Percentiles rank a stretch among this genome's conserved stretches.
phyloP scores from a whole-genome alignment of 2,113 vertebrate species.

The Quiscalus mexicanus region DNA sequence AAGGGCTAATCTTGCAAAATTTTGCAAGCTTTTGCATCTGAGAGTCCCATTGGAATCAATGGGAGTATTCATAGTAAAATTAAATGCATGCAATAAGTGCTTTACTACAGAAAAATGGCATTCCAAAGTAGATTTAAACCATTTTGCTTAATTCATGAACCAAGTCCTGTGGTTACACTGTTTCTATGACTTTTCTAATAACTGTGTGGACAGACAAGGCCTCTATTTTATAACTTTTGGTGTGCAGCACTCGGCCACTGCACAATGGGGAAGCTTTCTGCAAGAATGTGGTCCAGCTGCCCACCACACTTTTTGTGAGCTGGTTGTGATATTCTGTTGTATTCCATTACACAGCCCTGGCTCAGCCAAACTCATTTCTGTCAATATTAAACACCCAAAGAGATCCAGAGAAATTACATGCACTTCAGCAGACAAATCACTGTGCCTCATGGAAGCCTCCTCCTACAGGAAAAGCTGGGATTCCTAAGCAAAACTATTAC shows the following conservation, averaged over 20 bases:
- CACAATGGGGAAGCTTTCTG: background rate
- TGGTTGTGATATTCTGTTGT: background rate
- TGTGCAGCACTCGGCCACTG: fast-evolving
- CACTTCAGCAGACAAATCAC: background rate
- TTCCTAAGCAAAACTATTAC: background rate
- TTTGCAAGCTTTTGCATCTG: background rate
- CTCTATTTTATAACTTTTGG: background rate
- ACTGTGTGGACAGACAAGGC: background rate
- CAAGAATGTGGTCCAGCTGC: background rate
- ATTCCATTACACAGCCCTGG: background rate
- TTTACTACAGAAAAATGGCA: background rate
- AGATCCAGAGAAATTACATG: background rate
- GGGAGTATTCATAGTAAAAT: background rate
- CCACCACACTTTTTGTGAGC: background rate
- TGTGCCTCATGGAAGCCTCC: background rate
- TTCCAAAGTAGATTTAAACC: background rate
- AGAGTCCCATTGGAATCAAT: conserved; percentile 5
- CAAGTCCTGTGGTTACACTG: background rate
- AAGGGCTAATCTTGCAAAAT: background rate
- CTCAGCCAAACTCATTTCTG: background rate
- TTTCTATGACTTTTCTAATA: background rate
- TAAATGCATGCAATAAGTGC: background rate
- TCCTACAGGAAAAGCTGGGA: background rate
- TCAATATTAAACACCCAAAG: background rate
- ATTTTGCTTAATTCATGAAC: conserved; percentile 15